Evolutionary conservation across 2,888 invertebrate genomes (phyloP), one percentile per base, ranked within the genome.

Genomic region (Nymphalis c-album): DNA sequence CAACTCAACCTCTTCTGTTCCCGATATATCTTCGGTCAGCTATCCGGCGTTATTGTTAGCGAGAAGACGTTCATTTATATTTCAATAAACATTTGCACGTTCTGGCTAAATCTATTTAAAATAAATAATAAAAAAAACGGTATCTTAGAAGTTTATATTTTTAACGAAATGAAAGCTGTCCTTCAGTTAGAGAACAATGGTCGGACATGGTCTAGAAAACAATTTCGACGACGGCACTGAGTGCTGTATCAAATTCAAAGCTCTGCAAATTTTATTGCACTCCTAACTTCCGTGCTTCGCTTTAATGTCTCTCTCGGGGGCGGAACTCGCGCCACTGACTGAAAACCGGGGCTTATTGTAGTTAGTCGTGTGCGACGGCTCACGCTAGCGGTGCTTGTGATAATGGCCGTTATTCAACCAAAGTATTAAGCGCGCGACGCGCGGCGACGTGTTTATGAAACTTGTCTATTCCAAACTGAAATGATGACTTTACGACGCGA

Each of bases 251-350:
- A 58, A 62, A 67, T 48, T 67, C 62, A 58, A 67, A 66, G 26
- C 40, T 51, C 26, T 67, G 61, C 62, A 68, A 60, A 68, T 68
- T 63, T 64, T 60, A 68, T 63, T 17, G 45, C 48, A 17, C 59
- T 47, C 58, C 55, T 22, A 57, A 40, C 48, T 63, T 60, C 48
- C 26, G 53, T 55, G 26, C 63, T 55, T 46, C 57, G 46, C 55
- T 60, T 53, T 68, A 68, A 68, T 50, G 60, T 48, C 60, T 60
- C 68, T 45, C 35, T 48, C 22, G 63, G 55, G 46, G 18, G 31
- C 55, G 45, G 46, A 26, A 26, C 50, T n/a, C 45, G 51, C 51
- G 10, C 50, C 1, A 8, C 53, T 53, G 26, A 51, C 51, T 51
- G 55, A 31, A 22, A 55, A 17, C 22, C 40, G 8, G 18, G 57